phyloP scores from a whole-genome alignment of 2,888 invertebrate species.

The Hermaeophaga mercurialis region DNA sequence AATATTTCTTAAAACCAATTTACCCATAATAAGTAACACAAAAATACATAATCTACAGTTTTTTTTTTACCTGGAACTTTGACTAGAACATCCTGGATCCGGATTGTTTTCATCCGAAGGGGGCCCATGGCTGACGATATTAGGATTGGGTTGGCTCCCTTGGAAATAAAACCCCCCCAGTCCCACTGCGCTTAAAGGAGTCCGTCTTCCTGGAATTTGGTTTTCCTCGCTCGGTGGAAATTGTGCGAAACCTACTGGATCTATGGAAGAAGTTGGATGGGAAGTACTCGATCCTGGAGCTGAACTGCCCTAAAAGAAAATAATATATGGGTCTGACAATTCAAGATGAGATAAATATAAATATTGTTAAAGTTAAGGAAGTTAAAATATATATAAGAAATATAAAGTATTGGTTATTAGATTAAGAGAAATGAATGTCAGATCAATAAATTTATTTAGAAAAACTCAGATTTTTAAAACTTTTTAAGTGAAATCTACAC shows the following conservation, averaged over 20 bases:
- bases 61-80: constrained; percentile 41
- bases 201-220: constrained; percentile 68
- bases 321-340: too few relatives aligned
- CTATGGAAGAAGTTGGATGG: constrained; percentile 37
- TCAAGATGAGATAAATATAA: too few relatives aligned
- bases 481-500: too few relatives aligned
- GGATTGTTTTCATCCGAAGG: constrained; percentile 81
- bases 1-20: too few relatives aligned
- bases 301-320: constrained; percentile 38
- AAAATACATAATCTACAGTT: too few relatives aligned
- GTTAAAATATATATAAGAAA: too few relatives aligned
- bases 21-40: too few relatives aligned
- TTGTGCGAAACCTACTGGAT: constrained; percentile 44
- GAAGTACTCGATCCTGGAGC: constrained; percentile 45
- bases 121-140: constrained; percentile 51
- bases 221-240: constrained; percentile 56
- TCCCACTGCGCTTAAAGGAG: constrained; percentile 83
- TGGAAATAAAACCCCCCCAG: constrained; percentile 89
- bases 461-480: too few relatives aligned
- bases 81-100: constrained; percentile 62
- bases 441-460: too few relatives aligned
- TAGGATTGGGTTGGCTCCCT: constrained; percentile 60
- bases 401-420: too few relatives aligned
- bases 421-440: too few relatives aligned
- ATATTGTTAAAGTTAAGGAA: too few relatives aligned